Conservation (phyloP, 2,797 vertebrate species). For the Chelon auratus region DNA sequence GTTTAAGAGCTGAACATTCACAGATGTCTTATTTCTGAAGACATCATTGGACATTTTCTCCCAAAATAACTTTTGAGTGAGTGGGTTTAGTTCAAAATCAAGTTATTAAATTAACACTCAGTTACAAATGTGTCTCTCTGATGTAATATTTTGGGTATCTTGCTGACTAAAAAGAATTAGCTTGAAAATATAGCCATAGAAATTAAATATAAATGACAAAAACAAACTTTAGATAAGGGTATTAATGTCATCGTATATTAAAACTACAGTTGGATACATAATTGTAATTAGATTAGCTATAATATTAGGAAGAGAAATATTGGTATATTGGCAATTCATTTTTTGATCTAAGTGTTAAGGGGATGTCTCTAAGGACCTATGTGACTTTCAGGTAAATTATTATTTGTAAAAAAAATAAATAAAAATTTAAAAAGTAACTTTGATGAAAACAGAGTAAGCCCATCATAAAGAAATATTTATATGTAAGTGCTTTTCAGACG, state of each 20-base stretch:
- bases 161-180: not conserved
- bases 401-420: too few species aligned
- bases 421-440: not conserved
- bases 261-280: not conserved
- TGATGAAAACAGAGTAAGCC: not conserved
- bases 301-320: not conserved
- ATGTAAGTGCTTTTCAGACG: not conserved
- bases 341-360: too few species aligned
- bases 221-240: too few species aligned
- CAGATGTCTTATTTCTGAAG: not conserved
- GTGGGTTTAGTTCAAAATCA: not conserved
- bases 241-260: too few species aligned
- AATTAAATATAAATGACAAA: too few species aligned
- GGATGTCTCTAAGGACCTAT: too few species aligned
- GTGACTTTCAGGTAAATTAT: too few species aligned
- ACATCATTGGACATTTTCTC: not conserved
- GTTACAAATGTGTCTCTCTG: not conserved
- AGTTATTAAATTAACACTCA: not conserved
- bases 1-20: constrained; percentile 47
- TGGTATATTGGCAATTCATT: not conserved
- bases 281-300: not conserved
- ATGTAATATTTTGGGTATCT: not conserved
- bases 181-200: too few species aligned
- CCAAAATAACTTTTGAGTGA: not conserved
- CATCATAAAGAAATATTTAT: not conserved